These are phyloP conservation scores for Podargus strigoides DNA, from an alignment of 2,797 vertebrate genomes.

Conservation along the genomic window DNA sequence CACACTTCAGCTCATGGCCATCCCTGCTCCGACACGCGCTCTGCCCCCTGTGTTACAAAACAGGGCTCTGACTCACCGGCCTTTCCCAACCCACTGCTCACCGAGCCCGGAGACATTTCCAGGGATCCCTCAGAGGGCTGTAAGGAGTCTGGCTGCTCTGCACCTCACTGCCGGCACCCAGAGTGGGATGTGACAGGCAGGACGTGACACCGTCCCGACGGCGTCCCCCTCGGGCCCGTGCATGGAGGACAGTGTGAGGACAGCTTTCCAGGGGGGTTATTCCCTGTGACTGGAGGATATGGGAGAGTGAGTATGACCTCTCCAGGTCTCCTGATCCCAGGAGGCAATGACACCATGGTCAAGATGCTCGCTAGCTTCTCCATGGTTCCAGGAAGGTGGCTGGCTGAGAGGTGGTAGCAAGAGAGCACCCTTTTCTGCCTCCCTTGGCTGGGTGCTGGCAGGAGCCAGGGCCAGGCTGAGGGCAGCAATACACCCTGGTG, in stretches of 20 bases:
- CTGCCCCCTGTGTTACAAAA: slow-evolving; percentile 38
- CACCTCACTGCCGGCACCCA: neutral
- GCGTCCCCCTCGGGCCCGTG: neutral
- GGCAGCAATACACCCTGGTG: neutral
- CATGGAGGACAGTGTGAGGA: neutral
- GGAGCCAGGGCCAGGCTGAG: neutral
- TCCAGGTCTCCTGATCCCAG: neutral
- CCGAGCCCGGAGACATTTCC: neutral
- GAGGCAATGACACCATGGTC: neutral
- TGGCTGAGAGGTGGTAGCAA: neutral
- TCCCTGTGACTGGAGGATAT: neutral
- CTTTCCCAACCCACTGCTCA: neutral
- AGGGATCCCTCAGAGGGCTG: neutral
- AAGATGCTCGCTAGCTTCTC: neutral
- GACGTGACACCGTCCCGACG: rapidly evolving
- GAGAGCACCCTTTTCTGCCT: neutral
- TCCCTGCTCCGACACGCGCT: slow-evolving; percentile 34
- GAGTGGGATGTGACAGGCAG: neutral
- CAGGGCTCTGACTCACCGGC: slow-evolving; percentile 40
- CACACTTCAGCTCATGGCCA: neutral
- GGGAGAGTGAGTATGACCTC: neutral
- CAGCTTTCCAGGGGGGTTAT: neutral
- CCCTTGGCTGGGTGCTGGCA: neutral
- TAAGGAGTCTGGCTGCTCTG: neutral
- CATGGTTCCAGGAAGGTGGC: neutral